Evolutionary conservation across 2,113 vertebrate species (phyloP).

Genomic region (Laticauda laticaudata): DNA sequence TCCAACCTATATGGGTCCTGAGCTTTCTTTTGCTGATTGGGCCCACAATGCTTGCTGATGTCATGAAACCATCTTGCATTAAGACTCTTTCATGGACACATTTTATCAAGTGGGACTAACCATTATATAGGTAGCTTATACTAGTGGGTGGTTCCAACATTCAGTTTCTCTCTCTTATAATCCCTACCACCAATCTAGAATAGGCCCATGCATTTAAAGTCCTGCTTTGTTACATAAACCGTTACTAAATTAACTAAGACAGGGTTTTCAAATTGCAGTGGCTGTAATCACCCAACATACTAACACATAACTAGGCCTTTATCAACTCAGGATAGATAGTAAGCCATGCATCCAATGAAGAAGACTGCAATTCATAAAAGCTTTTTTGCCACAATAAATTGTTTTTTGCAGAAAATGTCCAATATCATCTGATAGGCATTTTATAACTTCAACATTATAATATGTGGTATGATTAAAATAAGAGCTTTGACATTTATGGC

Average conservation of each 20-base stretch:
- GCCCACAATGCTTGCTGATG: too few species aligned
- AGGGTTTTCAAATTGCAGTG: neutral
- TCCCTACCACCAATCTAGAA: neutral
- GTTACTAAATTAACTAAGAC: neutral
- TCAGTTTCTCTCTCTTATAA: neutral
- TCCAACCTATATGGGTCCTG: too few species aligned
- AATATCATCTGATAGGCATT: neutral
- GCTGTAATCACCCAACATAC: neutral
- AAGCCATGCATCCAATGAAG: neutral
- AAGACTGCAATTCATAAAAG: neutral
- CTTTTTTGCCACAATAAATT: neutral
- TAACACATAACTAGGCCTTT: neutral
- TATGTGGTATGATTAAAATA: neutral
- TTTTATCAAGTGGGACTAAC: too few species aligned
- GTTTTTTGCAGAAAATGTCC: neutral
- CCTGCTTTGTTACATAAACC: neutral
- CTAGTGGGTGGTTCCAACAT: neutral
- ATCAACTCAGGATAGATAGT: neutral
- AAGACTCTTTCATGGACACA: too few species aligned
- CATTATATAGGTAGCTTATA: too few species aligned
- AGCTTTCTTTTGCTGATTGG: too few species aligned
- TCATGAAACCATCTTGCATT: too few species aligned
- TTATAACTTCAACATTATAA: neutral
- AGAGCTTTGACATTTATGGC: neutral
- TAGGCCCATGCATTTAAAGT: neutral